A percentile compares a stretch with the other conserved stretches of the same genome.
Conservation (phyloP, 2,113 vertebrate species). For the Todiramphus chloris region DNA sequence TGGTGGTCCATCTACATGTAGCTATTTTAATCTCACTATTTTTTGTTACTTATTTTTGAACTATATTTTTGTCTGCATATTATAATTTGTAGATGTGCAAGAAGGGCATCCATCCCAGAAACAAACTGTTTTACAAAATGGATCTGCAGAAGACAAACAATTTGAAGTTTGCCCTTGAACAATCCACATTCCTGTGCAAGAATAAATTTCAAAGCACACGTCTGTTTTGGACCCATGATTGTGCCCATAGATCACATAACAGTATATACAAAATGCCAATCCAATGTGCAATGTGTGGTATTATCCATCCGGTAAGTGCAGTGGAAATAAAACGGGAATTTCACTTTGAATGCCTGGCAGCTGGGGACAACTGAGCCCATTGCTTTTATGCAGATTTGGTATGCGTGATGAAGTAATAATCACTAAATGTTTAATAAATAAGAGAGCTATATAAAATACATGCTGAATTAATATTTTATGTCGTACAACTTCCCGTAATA, state of each 20-base stretch:
- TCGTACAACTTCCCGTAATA: background rate
- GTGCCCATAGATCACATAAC: background rate
- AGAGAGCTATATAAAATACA: background rate
- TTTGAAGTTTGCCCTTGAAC: background rate
- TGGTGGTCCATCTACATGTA: background rate
- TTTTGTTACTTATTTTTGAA: background rate
- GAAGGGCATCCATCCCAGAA: background rate
- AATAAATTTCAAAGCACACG: background rate
- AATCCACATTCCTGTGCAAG: background rate
- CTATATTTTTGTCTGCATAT: background rate
- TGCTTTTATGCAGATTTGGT: background rate
- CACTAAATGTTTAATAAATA: background rate
- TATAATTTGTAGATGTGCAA: background rate
- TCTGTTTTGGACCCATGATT: background rate
- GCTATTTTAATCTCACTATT: background rate
- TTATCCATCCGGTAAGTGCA: background rate
- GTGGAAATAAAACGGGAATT: background rate
- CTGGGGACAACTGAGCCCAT: background rate
- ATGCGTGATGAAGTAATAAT: background rate
- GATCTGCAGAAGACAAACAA: accelerated
- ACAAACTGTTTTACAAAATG: background rate
- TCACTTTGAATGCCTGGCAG: background rate
- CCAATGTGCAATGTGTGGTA: background rate
- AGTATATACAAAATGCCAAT: background rate
- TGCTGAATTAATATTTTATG: background rate